These are phyloP conservation scores for Cheirogaleus major DNA, from an alignment of 2,797 vertebrate species.

Conservation along the genomic window DNA sequence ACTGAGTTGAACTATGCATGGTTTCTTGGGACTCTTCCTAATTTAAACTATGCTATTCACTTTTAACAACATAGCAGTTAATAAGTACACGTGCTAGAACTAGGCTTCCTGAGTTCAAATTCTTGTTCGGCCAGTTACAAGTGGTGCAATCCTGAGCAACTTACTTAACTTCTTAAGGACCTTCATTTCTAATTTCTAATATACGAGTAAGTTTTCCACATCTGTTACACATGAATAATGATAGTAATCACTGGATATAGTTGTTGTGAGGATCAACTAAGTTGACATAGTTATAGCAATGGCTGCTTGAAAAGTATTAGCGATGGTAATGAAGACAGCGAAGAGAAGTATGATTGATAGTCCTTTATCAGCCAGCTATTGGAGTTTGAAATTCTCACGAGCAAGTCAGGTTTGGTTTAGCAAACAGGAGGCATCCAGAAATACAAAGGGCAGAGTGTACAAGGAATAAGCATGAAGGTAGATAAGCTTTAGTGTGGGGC, in stretches of 20 bases:
- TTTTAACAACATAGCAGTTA: not conserved
- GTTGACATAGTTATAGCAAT: not conserved
- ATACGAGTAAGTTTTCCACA: not conserved
- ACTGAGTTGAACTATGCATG: not conserved
- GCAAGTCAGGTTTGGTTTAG: not conserved
- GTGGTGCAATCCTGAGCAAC: not conserved
- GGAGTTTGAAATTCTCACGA: not conserved
- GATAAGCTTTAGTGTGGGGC: not conserved
- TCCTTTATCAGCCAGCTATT: not conserved
- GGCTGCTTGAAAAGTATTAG: not conserved
- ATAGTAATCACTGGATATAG: not conserved
- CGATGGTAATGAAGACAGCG: not conserved
- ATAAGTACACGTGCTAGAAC: not conserved
- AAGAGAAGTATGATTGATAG: not conserved
- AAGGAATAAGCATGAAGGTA: not conserved
- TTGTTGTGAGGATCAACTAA: not conserved
- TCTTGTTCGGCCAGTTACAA: not conserved
- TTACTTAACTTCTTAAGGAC: not conserved
- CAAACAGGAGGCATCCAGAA: not conserved
- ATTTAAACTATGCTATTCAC: not conserved
- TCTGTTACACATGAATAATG: not conserved
- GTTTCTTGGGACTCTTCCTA: not conserved
- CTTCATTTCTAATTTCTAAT: not conserved
- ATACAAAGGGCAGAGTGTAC: not conserved
- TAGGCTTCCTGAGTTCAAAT: not conserved